Evolutionary conservation across 2,797 vertebrate genomes (phyloP).

Genomic region (Triplophysa bombifrons): DNA sequence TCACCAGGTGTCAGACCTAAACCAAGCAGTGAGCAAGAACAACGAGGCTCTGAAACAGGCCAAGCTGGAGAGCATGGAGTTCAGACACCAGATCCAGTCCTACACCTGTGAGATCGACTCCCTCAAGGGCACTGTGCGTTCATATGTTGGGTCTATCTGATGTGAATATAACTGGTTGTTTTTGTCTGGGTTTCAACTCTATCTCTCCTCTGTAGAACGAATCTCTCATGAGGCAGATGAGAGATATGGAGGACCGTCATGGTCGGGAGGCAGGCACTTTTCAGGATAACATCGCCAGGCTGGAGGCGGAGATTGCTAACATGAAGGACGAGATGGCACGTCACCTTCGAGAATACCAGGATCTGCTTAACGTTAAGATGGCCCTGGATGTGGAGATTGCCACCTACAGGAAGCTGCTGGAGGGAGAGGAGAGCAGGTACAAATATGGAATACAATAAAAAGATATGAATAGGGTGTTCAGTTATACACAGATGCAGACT

Average conservation of each 20-base stretch:
- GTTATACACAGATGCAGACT: too few species aligned
- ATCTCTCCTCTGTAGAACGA: conserved; percentile 76
- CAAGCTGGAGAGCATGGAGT: conserved; percentile 94
- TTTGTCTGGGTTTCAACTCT: neutral
- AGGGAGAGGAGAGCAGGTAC: conserved; percentile 94
- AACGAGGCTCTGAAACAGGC: conserved; percentile 87
- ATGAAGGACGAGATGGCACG: conserved; percentile 96
- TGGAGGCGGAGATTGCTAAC: conserved; percentile 91
- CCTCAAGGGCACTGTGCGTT: conserved; percentile 90
- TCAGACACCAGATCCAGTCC: conserved; percentile 94
- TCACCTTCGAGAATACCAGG: conserved; percentile 93
- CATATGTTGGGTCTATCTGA: conserved; percentile 13
- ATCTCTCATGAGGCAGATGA: conserved; percentile 89
- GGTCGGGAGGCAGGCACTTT: conserved; percentile 80
- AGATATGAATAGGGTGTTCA: too few species aligned
- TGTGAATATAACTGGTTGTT: neutral
- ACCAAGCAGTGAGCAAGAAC: conserved; percentile 92
- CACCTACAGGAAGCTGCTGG: conserved; percentile 95
- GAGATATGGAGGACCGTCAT: conserved; percentile 92
- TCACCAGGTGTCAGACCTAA: conserved; percentile 88
- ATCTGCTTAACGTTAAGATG: conserved; percentile 96
- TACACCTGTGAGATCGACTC: conserved; percentile 96
- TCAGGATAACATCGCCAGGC: conserved; percentile 84
- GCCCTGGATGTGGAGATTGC: conserved; percentile 94
- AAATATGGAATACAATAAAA: neutral